Conservation (phyloP, 2,113 vertebrate genomes). For the Campylomormyrus tamandua region DNA sequence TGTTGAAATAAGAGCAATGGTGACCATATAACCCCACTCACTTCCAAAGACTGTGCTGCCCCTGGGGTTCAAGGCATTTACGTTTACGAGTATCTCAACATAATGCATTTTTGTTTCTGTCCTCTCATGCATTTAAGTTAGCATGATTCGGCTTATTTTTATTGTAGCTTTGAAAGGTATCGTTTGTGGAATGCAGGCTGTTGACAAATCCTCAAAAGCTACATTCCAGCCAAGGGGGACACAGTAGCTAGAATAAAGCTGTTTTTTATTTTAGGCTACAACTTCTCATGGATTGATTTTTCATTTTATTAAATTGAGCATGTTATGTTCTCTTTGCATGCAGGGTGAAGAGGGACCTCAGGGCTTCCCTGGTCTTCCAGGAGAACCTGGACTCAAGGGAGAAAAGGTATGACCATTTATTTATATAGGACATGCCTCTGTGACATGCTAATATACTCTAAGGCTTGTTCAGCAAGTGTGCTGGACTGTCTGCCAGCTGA, state of each 20-base stretch:
- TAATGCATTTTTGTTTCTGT: not conserved
- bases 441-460: not conserved
- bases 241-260: not conserved
- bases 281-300: not conserved
- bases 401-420: constrained; percentile 59
- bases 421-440: not conserved
- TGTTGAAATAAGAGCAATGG: not conserved
- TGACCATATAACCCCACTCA: too few relatives aligned
- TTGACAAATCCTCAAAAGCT: not conserved
- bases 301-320: not conserved
- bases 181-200: not conserved
- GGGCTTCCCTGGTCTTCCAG: constrained; percentile 62
- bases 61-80: not conserved
- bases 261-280: not conserved
- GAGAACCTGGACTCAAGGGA: constrained; percentile 61
- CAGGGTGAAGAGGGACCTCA: constrained; percentile 58
- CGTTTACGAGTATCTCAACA: not conserved
- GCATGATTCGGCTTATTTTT: not conserved
- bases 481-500: not conserved
- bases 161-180: not conserved
- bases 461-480: not conserved
- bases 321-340: constrained; percentile 19
- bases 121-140: not conserved
- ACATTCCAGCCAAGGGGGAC: not conserved
- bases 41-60: not conserved